These are phyloP conservation scores for Acleris literana DNA, from an alignment of 2,888 invertebrate genomes.

Conservation along the genomic window DNA sequence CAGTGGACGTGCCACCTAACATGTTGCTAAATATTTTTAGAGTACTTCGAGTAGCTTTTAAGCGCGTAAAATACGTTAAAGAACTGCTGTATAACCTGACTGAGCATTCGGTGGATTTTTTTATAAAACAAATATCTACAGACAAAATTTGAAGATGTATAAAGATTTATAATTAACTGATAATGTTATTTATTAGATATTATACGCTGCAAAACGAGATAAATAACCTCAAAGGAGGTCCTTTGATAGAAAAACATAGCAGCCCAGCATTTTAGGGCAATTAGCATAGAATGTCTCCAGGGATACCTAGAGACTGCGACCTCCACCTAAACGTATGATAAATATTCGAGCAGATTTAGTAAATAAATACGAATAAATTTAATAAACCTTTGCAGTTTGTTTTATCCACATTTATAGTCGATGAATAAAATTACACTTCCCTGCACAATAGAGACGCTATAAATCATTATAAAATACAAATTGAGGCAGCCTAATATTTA, in stretches of 20 bases:
- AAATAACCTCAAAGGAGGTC: too few species aligned
- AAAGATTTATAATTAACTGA: too few species aligned
- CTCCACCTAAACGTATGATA: neutral
- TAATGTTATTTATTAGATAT: too few species aligned
- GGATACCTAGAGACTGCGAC: too few species aligned
- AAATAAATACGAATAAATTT: conserved; percentile 3
- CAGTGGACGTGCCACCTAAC: conserved; percentile 63
- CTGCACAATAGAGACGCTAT: conserved; percentile 47
- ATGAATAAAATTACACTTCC: conserved; percentile 28
- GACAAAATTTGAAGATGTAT: too few species aligned
- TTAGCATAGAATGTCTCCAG: too few species aligned
- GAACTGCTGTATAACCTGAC: too few species aligned
- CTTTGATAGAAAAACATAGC: too few species aligned
- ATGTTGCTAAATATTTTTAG: conserved; percentile 35
- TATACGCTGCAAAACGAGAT: too few species aligned
- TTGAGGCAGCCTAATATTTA: conserved; percentile 64
- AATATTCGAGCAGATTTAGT: neutral
- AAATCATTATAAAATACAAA: conserved; percentile 71
- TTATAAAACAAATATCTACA: too few species aligned
- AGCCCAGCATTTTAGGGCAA: too few species aligned
- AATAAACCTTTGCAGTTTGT: conserved; percentile 3
- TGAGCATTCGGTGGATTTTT: too few species aligned
- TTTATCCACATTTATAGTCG: conserved; percentile 12
- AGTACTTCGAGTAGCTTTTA: conserved; percentile 1
- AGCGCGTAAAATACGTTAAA: neutral